phyloP scores from a whole-genome alignment of 2,888 invertebrate species.

The Epinotia nisella region DNA sequence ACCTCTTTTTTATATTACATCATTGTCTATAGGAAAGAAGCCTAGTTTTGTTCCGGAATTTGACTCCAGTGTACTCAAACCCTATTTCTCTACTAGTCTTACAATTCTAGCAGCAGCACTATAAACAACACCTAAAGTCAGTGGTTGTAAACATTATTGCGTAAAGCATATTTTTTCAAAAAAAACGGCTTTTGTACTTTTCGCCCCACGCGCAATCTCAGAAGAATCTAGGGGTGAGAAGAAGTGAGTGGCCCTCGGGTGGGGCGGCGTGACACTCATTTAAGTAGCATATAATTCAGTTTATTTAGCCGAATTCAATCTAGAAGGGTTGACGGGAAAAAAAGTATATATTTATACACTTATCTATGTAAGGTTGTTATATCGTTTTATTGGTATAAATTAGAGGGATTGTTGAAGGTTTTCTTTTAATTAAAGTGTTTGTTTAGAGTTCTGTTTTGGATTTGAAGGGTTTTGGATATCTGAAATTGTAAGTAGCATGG shows the following conservation, averaged over 20 bases:
- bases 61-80: no score
- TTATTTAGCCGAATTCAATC: conserved; percentile 84
- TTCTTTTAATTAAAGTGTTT: conserved; percentile 65
- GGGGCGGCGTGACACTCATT: conserved; percentile 85
- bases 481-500: neutral
- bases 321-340: conserved; percentile 62
- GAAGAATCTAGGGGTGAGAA: conserved; percentile 75
- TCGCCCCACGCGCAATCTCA: conserved; percentile 58
- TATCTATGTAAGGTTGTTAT: conserved; percentile 52
- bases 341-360: conserved; percentile 51
- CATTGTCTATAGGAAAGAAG: no score
- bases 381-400: conserved; percentile 80
- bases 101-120: neutral
- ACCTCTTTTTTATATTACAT: no score
- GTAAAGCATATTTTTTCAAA: conserved; percentile 7
- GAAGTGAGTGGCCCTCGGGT: conserved; percentile 69
- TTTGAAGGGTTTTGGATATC: neutral
- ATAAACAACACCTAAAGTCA: neutral
- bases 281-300: conserved; percentile 90
- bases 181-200: conserved; percentile 53
- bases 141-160: neutral
- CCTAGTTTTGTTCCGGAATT: no score
- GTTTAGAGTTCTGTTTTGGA: conserved; percentile 9
- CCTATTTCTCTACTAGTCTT: no score
- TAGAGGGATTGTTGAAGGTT: conserved; percentile 72